Base-by-base conservation (phyloP, 1,140 invertebrate species). In the Cylas formicarius region DNA sequence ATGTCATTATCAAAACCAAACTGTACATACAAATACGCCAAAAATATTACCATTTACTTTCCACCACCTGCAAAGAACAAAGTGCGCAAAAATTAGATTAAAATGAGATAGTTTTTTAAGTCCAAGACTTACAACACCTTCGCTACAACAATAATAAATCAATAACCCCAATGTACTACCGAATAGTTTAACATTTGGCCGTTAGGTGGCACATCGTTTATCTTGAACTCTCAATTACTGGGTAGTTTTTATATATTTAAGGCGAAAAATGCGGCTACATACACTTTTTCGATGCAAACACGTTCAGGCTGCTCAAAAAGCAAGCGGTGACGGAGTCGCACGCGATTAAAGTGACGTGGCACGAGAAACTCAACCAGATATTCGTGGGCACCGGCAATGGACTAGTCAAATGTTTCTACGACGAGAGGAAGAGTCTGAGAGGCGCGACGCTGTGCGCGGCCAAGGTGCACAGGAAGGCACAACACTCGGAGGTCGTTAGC, bases 281-380 rank as follows among this genome's bases (percentile, higher is more conserved):
- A 1, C 60, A 87, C 18, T 93, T 98, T 62, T 91, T 85, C 50
- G 79, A 90, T 55, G 72, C 81, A 3, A 78, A 82, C 28, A 88
- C 77, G 0, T 90, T 92, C 53, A 72, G 90, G 24, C 44, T 78
- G n/a, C 70, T 86, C 0, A 74, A 81, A 23, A 74, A 85, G 44
- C 78, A 97, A 26, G 69, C 78, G 26, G 81, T 91, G 7, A 74
- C 80, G 0, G 74, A 84, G 56, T 84, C 88, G 0, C 85, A 90
- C 61, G 78, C 94, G 0, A 89, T 99, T 19, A 86, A 92, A 60
- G 80, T 82, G 3, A 61, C 88, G 2, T 99, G 96, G 96, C 96
- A 99, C 71, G 88, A 95, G 0, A 92, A 92, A 67, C 67, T 99
- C 1, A 97, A 98, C 67, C 96, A 99, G 62, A 83, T 99, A 44